These are phyloP conservation scores for Propithecus deckenii DNA, from an alignment of 2,797 vertebrate species.

Conservation along the genomic window DNA sequence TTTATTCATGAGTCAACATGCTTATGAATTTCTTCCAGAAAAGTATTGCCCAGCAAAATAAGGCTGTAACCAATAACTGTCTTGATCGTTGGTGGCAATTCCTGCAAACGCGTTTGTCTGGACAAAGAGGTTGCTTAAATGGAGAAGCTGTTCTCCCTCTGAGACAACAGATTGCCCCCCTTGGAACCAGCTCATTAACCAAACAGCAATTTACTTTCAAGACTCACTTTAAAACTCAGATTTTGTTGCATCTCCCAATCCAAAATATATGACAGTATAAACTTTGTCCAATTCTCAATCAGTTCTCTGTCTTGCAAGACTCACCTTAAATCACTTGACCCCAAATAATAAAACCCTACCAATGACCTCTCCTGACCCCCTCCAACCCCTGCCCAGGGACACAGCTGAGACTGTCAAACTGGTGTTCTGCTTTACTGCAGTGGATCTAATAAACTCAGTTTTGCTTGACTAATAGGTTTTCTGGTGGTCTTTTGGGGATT, in stretches of 20 bases:
- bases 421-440: not conserved
- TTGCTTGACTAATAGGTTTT: not conserved
- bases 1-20: not conserved
- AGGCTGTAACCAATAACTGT: not conserved
- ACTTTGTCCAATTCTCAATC: not conserved
- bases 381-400: not conserved
- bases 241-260: not conserved
- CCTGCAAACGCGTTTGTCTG: not conserved
- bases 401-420: not conserved
- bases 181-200: not conserved
- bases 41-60: not conserved
- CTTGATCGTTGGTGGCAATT: not conserved
- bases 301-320: not conserved
- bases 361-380: not conserved
- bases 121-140: not conserved
- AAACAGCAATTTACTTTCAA: not conserved
- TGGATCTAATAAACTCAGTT: not conserved
- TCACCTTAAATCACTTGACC: not conserved
- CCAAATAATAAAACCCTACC: not conserved
- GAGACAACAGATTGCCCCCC: not conserved
- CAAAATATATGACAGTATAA: not conserved
- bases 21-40: not conserved
- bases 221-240: not conserved
- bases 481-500: not conserved
- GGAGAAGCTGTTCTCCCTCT: not conserved